These are phyloP conservation scores for Lutjanus campechanus DNA, from an alignment of 2,797 vertebrate genomes.

Conservation along the genomic window DNA sequence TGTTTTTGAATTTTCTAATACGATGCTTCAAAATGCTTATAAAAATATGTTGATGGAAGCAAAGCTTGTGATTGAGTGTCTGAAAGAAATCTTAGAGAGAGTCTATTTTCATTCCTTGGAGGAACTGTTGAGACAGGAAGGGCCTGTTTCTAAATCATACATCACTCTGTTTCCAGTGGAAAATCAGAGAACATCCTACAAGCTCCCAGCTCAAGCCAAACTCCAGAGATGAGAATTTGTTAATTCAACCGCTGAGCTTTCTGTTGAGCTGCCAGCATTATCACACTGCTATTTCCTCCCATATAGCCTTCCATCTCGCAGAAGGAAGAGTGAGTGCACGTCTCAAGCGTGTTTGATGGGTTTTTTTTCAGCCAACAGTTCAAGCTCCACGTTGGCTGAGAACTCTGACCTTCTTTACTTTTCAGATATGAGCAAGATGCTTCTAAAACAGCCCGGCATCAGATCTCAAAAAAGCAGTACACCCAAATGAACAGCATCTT, in stretches of 20 bases:
- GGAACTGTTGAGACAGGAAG: background rate
- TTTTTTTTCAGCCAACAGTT: background rate
- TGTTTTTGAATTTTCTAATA: too few relatives aligned
- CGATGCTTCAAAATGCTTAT: too few relatives aligned
- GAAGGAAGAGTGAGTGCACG: constrained; percentile 1
- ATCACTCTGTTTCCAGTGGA: background rate
- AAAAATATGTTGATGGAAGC: too few relatives aligned
- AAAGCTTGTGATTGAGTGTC: too few relatives aligned
- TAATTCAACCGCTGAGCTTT: background rate
- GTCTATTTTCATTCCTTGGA: background rate
- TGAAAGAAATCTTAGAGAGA: too few relatives aligned
- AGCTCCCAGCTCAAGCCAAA: background rate
- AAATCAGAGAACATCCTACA: background rate
- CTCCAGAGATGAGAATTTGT: background rate
- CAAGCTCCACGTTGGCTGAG: background rate
- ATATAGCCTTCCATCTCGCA: constrained; percentile 1
- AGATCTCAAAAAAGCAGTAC: background rate
- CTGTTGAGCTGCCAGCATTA: background rate
- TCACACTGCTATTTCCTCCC: background rate
- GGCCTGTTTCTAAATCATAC: background rate
- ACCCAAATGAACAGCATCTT: background rate
- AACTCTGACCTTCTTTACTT: background rate
- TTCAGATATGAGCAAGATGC: background rate
- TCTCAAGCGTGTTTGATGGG: background rate
- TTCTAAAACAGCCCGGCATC: background rate